These are phyloP conservation scores for Chloebia gouldiae DNA, from an alignment of 2,113 vertebrate species.

Conservation along the genomic window DNA sequence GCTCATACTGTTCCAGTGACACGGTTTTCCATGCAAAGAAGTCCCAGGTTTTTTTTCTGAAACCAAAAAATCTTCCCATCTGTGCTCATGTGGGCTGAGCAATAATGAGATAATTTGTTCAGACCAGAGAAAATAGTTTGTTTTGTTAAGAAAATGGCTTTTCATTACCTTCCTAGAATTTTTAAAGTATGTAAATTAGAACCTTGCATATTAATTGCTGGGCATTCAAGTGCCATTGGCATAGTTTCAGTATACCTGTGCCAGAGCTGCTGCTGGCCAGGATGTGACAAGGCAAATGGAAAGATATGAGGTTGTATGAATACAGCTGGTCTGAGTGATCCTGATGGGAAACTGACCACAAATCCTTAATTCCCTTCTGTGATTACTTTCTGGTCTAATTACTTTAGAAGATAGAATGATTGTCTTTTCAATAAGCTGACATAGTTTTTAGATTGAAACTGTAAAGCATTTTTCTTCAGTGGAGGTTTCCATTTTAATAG, in stretches of 20 bases:
- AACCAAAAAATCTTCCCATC: neutral
- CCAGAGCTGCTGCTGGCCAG: slow-evolving; percentile 2
- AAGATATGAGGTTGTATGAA: neutral
- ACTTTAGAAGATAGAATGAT: neutral
- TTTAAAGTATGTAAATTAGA: neutral
- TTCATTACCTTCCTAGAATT: neutral
- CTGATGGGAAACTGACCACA: neutral
- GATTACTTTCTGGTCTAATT: slow-evolving; percentile 33
- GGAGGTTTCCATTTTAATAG: slow-evolving; percentile 19
- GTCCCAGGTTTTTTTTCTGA: neutral
- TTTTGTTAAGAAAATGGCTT: slow-evolving; percentile 12
- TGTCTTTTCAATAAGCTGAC: neutral
- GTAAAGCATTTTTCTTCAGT: neutral
- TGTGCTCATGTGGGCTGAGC: neutral
- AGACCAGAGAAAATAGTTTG: neutral
- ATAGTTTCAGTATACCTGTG: neutral
- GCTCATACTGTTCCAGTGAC: neutral
- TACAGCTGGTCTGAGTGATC: neutral
- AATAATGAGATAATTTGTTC: neutral
- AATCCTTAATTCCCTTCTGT: neutral
- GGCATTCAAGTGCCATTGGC: neutral
- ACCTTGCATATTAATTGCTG: neutral
- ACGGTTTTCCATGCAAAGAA: slow-evolving; percentile 10
- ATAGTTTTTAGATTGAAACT: neutral
- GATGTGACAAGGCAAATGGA: neutral